Conservation (phyloP, 1,140 invertebrate genomes). For the Aplysia californica region DNA sequence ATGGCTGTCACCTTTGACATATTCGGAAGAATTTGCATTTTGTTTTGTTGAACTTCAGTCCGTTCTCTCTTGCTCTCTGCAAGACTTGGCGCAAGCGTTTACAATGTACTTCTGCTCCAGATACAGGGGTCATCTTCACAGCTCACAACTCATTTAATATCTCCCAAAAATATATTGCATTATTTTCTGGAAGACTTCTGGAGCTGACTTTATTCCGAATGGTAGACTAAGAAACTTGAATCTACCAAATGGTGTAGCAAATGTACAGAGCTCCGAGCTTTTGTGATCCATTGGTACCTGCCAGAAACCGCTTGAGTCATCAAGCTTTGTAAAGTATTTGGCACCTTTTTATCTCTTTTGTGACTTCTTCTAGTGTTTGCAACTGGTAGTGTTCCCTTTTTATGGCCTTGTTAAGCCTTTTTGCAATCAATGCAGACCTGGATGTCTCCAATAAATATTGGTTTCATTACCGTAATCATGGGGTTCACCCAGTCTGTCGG, state of each 20-base stretch:
- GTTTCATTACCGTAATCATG: slow-evolving; percentile 35
- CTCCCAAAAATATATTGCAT: slow-evolving; percentile 56
- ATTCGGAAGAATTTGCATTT: slow-evolving; percentile 60
- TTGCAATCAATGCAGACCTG: slow-evolving; percentile 71
- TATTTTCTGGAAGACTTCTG: slow-evolving; percentile 53
- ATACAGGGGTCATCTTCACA: slow-evolving; percentile 66
- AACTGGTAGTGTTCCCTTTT: slow-evolving; percentile 47
- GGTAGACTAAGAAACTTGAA: slow-evolving; percentile 60
- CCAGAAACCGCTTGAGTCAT: slow-evolving; percentile 44
- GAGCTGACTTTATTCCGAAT: slow-evolving; percentile 52
- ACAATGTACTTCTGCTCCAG: slow-evolving; percentile 56
- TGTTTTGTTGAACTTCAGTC: slow-evolving; percentile 46
- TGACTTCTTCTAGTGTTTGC: slow-evolving; percentile 37
- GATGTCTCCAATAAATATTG: slow-evolving; percentile 53
- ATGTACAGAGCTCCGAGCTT: slow-evolving; percentile 46
- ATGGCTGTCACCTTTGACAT: slow-evolving; percentile 57
- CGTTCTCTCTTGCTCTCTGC: slow-evolving; percentile 40
- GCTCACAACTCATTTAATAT: too few relatives aligned
- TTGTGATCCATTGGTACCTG: slow-evolving; percentile 65
- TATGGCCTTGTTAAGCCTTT: slow-evolving; percentile 68
- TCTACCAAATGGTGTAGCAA: slow-evolving; percentile 57
- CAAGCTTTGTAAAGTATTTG: slow-evolving; percentile 34
- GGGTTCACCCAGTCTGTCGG: slow-evolving; percentile 46
- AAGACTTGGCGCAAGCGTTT: slow-evolving; percentile 57
- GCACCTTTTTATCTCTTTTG: slow-evolving; percentile 24